Evolutionary conservation across 2,113 vertebrate genomes (phyloP), one percentile per base, ranked within the genome.

Genomic region (Dendropsophus ebraccatus): DNA sequence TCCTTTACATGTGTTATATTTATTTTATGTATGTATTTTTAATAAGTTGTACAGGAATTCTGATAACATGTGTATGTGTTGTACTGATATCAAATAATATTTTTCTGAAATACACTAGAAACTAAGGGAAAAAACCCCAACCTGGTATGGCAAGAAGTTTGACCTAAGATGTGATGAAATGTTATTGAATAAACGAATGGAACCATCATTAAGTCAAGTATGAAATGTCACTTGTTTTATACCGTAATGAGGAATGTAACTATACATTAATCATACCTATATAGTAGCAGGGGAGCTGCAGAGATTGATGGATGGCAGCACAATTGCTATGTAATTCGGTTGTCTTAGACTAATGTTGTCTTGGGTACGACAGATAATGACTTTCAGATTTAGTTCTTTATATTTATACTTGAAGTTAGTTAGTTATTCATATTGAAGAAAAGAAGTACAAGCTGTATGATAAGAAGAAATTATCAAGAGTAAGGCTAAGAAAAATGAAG

Each of bases 271-370:
- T 78, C 84, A 70, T 85, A 54, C 74, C 47, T 56, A 21, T 28
- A 62, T 28, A 62, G 74, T 78, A 77, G 52, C 73, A 62, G 75
- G 49, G 60, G 65, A 47, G 65, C 41, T 21, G 8, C 11, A 35
- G 30, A 85, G 72, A 65, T 45, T 84, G 73, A 84, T 84, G 74
- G 74, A 85, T 85, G 74, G 45, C 25, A 76, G 23, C 58, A 50
- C 35, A 78, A 78, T 85, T 85, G 74, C 74, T 78, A 45, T 77
- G 49, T 78, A 78, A 85, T 85, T 76, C 56, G 37, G 83, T 78
- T 85, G 54, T 78, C 45, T 85, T 85, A 32, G 83, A 58, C 69
- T 77, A 85, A 77, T 84, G 73, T 84, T 77, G 47, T 41, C 73
- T 54, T 30, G 19, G 60, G 77, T 41, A 32, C 37, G 23, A 19